Percentiles rank a stretch among this genome's conserved stretches.
Evolutionary conservation across 2,888 invertebrate species (phyloP).

Genomic region (Gryllus longicercus): DNA sequence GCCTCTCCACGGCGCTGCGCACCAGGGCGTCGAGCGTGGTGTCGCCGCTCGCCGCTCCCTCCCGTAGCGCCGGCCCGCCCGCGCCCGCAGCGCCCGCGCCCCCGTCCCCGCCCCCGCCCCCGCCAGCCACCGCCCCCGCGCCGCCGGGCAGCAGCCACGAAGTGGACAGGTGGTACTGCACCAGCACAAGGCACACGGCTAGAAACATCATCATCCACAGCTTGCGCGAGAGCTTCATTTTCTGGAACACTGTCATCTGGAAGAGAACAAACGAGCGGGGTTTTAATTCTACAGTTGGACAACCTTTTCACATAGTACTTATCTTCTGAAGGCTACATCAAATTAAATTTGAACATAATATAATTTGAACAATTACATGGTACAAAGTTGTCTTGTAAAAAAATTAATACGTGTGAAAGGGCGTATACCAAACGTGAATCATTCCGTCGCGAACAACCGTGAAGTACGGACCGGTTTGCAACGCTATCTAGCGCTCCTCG

Average conservation of each 20-base stretch:
- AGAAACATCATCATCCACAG: conserved; percentile 63
- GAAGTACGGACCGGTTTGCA: too few relatives aligned
- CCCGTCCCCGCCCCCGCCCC: neutral
- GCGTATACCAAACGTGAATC: too few relatives aligned
- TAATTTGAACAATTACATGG: too few relatives aligned
- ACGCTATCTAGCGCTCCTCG: too few relatives aligned
- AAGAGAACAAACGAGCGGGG: neutral
- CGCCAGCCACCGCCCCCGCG: conserved; percentile 21
- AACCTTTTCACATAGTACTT: neutral
- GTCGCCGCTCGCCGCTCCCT: neutral
- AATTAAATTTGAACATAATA: neutral
- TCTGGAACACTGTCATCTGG: neutral
- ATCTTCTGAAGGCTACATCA: neutral
- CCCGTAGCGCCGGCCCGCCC: neutral
- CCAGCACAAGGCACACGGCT: conserved; percentile 60
- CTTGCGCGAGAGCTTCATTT: conserved; percentile 58
- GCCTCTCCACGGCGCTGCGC: conserved; percentile 29
- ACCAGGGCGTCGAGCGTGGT: conserved; percentile 27
- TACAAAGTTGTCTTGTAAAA: too few relatives aligned
- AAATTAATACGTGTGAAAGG: too few relatives aligned
- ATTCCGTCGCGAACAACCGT: too few relatives aligned
- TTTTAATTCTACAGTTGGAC: neutral
- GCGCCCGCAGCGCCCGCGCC: neutral
- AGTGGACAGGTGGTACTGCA: conserved; percentile 62
- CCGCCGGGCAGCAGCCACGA: conserved; percentile 38